Base-by-base conservation (phyloP, 2,888 invertebrate genomes). In the Rapana venosa region DNA sequence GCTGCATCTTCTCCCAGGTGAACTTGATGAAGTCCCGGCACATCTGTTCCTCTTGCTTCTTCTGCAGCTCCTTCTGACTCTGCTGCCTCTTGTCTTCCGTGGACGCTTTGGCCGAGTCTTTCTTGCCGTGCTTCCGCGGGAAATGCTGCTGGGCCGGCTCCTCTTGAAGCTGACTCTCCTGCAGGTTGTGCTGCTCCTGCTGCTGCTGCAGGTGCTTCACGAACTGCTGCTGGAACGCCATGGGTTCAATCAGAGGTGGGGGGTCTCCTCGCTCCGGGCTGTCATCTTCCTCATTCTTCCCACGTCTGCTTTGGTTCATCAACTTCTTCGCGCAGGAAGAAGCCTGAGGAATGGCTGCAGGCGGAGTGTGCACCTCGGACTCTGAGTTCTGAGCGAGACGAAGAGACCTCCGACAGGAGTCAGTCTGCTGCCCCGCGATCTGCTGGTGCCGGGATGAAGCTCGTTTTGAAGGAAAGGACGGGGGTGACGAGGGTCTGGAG, bases 221-320 rank as follows among this genome's bases (percentile, higher is more conserved):
- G 22, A 70, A 74, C 74, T 87, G 87, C 74, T 87, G 87, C 74
- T 87, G 87, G 30, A 58, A 86, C 17, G 86, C 86, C 86, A 86
- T 86, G 30, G 86, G 66, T 32, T 86, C 86, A 66, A 58, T 35
- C 26, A 32, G 70, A 87, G 66, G 70, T 20, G 70, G 87, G 1
- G 74, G 70, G n/a, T 74, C 87, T 20, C 17, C n/a, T n/a, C 13
- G 11, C 22, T 47, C 47, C 0, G 87, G 74, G 35, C n/a, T 47
- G 30, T 15, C 84, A 5, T 58, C 84, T 8, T 32, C 32, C 17
- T 86, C 58, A 35, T 61, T 83, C 47, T 81, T 79, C 47, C 36
- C 20, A 22, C 81, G 36, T 83, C 81, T 20, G 47, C 47, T 47
- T 47, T 36, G 81, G 26, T 83, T 20, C 11, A 26, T 20, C 11